These are phyloP conservation scores for Montipora sp. DNA, from an alignment of 64 coral and sea anemone genomes.

Conservation along the genomic window DNA sequence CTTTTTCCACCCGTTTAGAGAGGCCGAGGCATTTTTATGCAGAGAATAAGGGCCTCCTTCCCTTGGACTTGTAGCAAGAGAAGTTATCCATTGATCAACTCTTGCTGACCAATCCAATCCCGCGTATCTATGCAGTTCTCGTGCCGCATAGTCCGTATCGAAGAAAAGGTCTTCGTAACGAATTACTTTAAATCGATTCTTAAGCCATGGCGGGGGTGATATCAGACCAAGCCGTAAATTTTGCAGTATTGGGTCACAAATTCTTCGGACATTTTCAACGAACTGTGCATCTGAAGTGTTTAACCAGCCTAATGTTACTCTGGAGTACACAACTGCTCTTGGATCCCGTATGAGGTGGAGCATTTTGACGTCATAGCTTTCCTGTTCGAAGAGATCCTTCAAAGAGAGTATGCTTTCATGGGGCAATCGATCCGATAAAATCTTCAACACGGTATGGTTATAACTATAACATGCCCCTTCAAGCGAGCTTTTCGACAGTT, in stretches of 20 bases:
- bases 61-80: not conserved
- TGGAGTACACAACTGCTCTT: constrained; percentile 3
- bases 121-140: not conserved
- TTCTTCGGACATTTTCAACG: not conserved
- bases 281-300: not conserved
- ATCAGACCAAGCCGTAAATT: constrained; percentile 20
- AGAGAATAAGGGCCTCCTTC: not conserved
- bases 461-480: not conserved
- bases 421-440: not conserved
- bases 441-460: constrained; percentile 7
- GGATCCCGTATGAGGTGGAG: constrained; percentile 13
- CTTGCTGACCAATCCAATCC: not conserved
- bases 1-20: constrained; percentile 12
- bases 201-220: not conserved
- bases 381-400: not conserved
- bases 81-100: constrained; percentile 25
- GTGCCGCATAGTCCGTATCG: not conserved
- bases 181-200: constrained; percentile 14
- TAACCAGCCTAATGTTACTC: constrained; percentile 1
- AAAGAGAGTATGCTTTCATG: not conserved
- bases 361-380: constrained; percentile 8
- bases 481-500: not conserved
- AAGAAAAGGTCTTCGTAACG: constrained; percentile 12
- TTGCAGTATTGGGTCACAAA: constrained; percentile 1
- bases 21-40: not conserved